Evolutionary conservation across 1,140 invertebrate genomes (phyloP).

Genomic region (Triops longicaudatus): DNA sequence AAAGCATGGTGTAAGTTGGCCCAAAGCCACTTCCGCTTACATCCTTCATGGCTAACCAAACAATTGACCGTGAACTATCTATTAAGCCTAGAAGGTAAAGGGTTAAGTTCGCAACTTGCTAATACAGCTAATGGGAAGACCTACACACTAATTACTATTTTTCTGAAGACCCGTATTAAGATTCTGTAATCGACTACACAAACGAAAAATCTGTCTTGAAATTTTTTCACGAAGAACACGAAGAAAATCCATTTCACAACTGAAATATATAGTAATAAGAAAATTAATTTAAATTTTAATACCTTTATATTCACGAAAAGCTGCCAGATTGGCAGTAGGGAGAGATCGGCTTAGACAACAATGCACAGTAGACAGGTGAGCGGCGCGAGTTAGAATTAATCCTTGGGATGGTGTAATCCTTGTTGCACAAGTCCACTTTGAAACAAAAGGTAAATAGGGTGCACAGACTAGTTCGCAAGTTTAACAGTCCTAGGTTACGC

Average conservation of each 20-base stretch:
- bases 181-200: no score
- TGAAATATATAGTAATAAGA: no score
- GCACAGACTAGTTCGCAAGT: background rate
- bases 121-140: no score
- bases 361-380: background rate
- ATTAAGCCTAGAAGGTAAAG: background rate
- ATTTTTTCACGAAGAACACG: no score
- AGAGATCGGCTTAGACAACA: background rate
- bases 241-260: no score
- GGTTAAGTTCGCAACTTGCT: background rate
- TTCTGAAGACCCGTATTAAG: no score
- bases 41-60: background rate
- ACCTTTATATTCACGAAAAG: background rate
- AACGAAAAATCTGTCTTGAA: no score
- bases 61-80: background rate
- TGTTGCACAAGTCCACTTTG: background rate
- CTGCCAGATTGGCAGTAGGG: background rate
- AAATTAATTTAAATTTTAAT: background rate
- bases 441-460: background rate
- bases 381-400: background rate
- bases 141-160: no score
- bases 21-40: background rate
- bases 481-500: background rate
- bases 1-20: background rate
- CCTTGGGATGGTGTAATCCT: conserved; percentile 13